Conservation (phyloP, 64 coral and sea anemone genomes). For the Dendronephthya gigantea region DNA sequence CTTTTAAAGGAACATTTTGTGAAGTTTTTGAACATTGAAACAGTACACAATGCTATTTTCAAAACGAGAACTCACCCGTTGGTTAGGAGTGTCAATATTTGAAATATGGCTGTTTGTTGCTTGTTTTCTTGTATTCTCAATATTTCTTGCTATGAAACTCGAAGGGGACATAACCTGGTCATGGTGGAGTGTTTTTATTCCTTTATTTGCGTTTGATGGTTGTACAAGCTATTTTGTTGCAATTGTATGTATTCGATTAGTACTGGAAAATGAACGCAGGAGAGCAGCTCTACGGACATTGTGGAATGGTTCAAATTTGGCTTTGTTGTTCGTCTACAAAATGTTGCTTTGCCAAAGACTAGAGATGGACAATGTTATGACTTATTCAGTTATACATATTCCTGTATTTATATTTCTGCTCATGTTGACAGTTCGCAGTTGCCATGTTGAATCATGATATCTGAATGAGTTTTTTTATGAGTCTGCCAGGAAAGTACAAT, state of each 20-base stretch:
- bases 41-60: conserved; percentile 74
- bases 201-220: conserved; percentile 81
- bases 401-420: conserved; percentile 77
- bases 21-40: conserved; percentile 13
- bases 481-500: not conserved
- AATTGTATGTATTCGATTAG: conserved; percentile 85
- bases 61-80: conserved; percentile 70
- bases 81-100: conserved; percentile 88
- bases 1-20: not conserved
- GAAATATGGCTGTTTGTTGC: conserved; percentile 81
- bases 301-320: conserved; percentile 57
- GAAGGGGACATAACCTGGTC: conserved; percentile 39
- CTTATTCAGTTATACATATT: conserved; percentile 75
- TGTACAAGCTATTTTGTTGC: conserved; percentile 79
- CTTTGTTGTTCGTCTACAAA: conserved; percentile 63
- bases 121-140: conserved; percentile 64
- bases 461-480: not conserved
- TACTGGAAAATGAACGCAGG: conserved; percentile 48
- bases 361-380: conserved; percentile 31
- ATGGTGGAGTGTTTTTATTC: conserved; percentile 95
- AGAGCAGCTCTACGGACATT: conserved; percentile 76
- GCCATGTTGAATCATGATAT: conserved; percentile 43
- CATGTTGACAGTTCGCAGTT: conserved; percentile 65
- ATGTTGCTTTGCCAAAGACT: conserved; percentile 68
- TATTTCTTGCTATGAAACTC: conserved; percentile 73